Evolutionary conservation across 2,797 vertebrate genomes (phyloP), one percentile per base, ranked within the genome.

Genomic region (Sebastes nivosus): DNA sequence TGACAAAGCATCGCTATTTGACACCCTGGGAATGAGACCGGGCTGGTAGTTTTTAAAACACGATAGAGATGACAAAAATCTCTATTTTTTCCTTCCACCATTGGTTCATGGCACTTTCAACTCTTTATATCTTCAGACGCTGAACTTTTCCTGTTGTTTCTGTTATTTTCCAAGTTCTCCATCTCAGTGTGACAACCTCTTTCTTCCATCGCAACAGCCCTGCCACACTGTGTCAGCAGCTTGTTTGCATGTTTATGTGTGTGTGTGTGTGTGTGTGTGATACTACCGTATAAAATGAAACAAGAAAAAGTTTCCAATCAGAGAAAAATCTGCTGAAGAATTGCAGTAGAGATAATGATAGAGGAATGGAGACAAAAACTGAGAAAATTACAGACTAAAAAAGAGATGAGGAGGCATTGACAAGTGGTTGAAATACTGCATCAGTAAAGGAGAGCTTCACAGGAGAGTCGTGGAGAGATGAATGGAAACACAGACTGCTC

Each of bases 361-460:
- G 32, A 71, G n/a, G 20, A 59, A 65, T 10, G 46, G 16, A 61
- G 46, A 57, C 11, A 73, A 22, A 72, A 74, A 74, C 11, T n/a
- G 8, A 65, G 6, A 27, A 76, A 83, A 72, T 46, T 20, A 72
- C 64, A 63, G 8, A 50, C 25, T 20, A 42, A 32, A 58, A 63
- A 57, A 76, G 16, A 50, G 29, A 65, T 3, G 27, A 71, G 16
- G 11, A 55, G 8, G 9, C 10, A 52, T 66, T 5, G 2, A 29
- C 18, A 65, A 72, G 10, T 70, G 72, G 64, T 71, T 57, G 25
- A 71, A 67, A 76, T 65, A 67, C 34, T 71, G 57, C 16, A 80
- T 9, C 6, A 67, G 22, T 59, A 12, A 55, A 58, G 58, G 27
- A 66, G 34, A 74, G 77, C 32, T 70, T 69, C 13, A 58, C 20